Conservation (phyloP, 1,140 invertebrate genomes). For the Tyrophagus putrescentiae region DNA sequence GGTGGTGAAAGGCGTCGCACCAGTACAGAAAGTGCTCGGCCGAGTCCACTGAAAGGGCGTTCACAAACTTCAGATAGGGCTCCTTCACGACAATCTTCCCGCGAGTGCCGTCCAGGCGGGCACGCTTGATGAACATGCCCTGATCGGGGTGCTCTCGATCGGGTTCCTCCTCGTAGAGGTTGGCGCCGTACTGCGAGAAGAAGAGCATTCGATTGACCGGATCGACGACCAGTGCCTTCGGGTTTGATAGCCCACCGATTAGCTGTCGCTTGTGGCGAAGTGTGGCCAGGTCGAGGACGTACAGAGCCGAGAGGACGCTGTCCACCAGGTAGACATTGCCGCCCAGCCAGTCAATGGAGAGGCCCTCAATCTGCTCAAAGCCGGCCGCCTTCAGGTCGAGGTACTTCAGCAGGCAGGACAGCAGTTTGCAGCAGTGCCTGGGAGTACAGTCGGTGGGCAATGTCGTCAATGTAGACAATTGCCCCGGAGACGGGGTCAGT, state of each 20-base stretch:
- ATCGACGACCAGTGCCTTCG: constrained; percentile 51
- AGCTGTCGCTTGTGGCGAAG: not conserved
- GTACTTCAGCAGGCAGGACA: too few relatives aligned
- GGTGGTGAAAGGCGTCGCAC: constrained; percentile 43
- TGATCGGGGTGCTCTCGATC: not conserved
- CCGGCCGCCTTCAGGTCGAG: too few relatives aligned
- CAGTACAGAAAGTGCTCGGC: constrained; percentile 39
- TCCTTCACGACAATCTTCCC: not conserved
- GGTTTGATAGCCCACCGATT: constrained; percentile 31
- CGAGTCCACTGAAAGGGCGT: constrained; percentile 33
- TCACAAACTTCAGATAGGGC: not conserved
- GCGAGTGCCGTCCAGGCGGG: not conserved
- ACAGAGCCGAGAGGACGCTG: constrained; percentile 38
- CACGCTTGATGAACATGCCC: not conserved
- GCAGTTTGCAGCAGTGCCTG: too few relatives aligned
- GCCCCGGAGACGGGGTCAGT: not conserved
- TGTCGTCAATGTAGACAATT: not conserved
- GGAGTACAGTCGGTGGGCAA: not conserved
- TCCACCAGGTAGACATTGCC: constrained; percentile 71
- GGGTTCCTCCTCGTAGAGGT: not conserved
- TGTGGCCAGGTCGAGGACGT: not conserved
- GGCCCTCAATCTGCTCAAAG: constrained; percentile 50
- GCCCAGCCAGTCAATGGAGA: constrained; percentile 69
- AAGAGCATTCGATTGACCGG: constrained; percentile 37
- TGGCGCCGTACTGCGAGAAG: not conserved